Base-by-base conservation (phyloP, 2,888 invertebrate genomes). In the Lepidocyrtinus sp. region DNA sequence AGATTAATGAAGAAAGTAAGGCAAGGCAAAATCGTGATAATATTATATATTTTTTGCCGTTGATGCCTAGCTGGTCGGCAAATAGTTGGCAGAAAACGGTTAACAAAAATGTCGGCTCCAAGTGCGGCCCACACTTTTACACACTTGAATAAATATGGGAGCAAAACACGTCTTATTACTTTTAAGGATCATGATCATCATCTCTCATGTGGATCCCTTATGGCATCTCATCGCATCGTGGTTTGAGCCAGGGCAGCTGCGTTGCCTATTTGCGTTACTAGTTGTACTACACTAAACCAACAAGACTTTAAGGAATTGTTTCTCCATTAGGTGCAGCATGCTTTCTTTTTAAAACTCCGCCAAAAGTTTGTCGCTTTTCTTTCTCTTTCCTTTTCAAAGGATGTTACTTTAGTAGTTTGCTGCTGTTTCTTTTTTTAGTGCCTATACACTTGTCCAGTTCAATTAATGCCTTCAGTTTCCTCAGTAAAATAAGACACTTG, bases 1-100 rank as follows among this genome's bases (percentile, higher is more conserved):
- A 68, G 75, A 75, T 75, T 75, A 75, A 68, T 75, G 75, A 75
- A 62, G 67, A 45, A 67, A 61, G 21, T 21, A 62, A 22, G 5
- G 22, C 12, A 36, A 22, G 22, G 67, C 36, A 15, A 36, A 67
- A 21, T 27, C 67, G 22, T 46, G 67, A 67, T 36, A 17, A 17
- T 45, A 21, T 19, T 24, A 15, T 63, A 7, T 26, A n/a, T n/a
- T n/a, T n/a, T n/a, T n/a, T n/a, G n/a, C n/a, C n/a, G n/a, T n/a
- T n/a, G n/a, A n/a, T n/a, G n/a, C n/a, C 21, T 62, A 21, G 12
- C 26, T 24, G 63, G 63, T 63, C 63, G 26, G 63, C 63, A 25
- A 22, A 15, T 21, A 5, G 5, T 22, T 7, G 9, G n/a, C n/a
- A n/a, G n/a, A n/a, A n/a, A n/a, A n/a, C n/a, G n/a, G n/a, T n/a